A percentile compares a stretch with the other conserved stretches of the same genome.
These are phyloP conservation scores for Hyaena hyaena DNA, from an alignment of 2,113 vertebrate genomes.

Conservation along the genomic window DNA sequence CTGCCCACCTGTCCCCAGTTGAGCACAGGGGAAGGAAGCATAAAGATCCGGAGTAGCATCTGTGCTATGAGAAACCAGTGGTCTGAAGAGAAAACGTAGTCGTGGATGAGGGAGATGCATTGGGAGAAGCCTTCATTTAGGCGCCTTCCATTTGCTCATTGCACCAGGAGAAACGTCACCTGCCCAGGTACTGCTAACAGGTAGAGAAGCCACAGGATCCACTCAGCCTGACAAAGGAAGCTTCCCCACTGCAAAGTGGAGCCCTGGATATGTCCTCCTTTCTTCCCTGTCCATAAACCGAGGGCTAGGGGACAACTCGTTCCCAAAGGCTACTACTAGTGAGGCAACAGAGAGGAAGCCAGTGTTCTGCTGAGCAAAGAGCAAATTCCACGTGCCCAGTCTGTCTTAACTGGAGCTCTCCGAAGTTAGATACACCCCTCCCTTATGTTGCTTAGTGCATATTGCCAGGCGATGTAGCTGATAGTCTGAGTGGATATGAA, in stretches of 20 bases:
- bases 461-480: background rate
- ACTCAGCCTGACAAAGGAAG: background rate
- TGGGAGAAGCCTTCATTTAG: background rate
- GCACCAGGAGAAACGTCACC: accelerated
- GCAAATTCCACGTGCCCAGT: background rate
- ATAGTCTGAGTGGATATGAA: background rate
- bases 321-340: background rate
- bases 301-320: no score
- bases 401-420: background rate
- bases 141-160: background rate
- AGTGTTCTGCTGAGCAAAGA: accelerated
- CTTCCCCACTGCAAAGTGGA: accelerated
- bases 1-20: no score
- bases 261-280: no score
- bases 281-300: background rate
- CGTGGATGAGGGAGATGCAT: no score
- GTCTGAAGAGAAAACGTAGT: background rate
- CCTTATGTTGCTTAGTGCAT: background rate
- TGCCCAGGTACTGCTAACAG: no score
- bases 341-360: background rate
- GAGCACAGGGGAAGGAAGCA: background rate
- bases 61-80: background rate
- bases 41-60: background rate
- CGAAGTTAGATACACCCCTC: background rate
- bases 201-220: background rate